Base-by-base conservation (phyloP, 1,140 invertebrate species). In the Achatina immaculata region DNA sequence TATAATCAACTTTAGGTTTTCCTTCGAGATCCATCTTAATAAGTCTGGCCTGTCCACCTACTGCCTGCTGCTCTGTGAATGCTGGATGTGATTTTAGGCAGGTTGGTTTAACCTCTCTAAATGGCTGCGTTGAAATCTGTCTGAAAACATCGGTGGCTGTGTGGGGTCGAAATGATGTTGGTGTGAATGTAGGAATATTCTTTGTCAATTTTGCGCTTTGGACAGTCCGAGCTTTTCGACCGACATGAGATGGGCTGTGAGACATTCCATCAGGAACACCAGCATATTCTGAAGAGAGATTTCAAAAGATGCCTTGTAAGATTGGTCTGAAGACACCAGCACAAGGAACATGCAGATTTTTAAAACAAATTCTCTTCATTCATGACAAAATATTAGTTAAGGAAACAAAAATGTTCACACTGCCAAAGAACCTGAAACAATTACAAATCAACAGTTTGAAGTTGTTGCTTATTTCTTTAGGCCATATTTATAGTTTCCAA, bases 1-100 rank as follows among this genome's bases (percentile, higher is more conserved):
- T 85, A 51, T 84, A 66, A 76, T 85, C 85, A 4, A 87, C 81
- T 45, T 86, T 84, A 38, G 76, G 51, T 80, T 88, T 87, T 24
- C 82, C 76, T 42, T 80, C 40, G 40, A 34, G 66, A 36, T 40
- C 24, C 0, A 24, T 6, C 48, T 72, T 68, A 24, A 38, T 48
- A 21, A 24, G 21, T 31, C 2, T 36, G 16, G 65, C 68, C 77
- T 83, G 84, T 72, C 82, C 75, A 40, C 83, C 76, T 43, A 85
- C 83, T 31, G 83, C 75, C 58, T 86, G 84, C 24, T 85, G 85
- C 78, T 82, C 24, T 81, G 73, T 45, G 36, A 73, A 36, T 81
- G 78, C 69, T 77, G 78, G 16, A 38, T 7, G 7, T 21, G 55
- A 55, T 58, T 21, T 3, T 45, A 42, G 3, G 34, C 21, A 0